These are phyloP conservation scores for Coranthus polyacanthus DNA, from an alignment of 2,797 vertebrate species.

Conservation along the genomic window DNA sequence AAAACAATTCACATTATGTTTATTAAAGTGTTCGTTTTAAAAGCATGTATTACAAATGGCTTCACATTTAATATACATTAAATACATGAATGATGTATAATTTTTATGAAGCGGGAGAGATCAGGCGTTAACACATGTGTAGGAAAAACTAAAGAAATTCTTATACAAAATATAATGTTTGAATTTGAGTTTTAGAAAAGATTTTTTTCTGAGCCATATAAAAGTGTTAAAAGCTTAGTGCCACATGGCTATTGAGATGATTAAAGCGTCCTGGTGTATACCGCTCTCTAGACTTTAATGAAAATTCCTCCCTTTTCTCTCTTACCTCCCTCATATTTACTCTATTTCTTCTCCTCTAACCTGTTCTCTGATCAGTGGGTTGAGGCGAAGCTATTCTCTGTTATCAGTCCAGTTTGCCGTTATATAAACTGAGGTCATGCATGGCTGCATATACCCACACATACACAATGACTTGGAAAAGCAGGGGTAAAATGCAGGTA, in stretches of 20 bases:
- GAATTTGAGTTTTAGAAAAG: too few species aligned
- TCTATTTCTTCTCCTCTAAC: constrained; percentile 32
- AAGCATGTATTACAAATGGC: too few species aligned
- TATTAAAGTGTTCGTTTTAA: too few species aligned
- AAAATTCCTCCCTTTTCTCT: constrained; percentile 16
- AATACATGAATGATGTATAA: too few species aligned
- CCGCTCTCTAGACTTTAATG: constrained; percentile 13
- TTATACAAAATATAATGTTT: too few species aligned
- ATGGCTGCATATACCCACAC: constrained; percentile 18
- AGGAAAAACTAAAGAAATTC: too few species aligned
- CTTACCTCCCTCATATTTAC: constrained; percentile 37
- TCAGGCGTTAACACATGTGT: too few species aligned
- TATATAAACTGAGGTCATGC: constrained; percentile 34
- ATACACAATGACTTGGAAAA: background rate
- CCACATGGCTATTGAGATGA: background rate
- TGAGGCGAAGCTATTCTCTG: constrained; percentile 38
- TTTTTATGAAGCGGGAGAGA: too few species aligned
- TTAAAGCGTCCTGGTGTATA: constrained; percentile 6
- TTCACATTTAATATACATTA: too few species aligned
- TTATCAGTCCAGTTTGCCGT: constrained; percentile 50
- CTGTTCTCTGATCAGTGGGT: constrained; percentile 18
- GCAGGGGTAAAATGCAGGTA: constrained; percentile 5
- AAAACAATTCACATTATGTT: too few species aligned
- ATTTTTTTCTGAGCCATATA: too few species aligned
- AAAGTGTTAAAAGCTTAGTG: background rate